phyloP scores from a whole-genome alignment of 2,888 invertebrate genomes.

The Allygus modestus region DNA sequence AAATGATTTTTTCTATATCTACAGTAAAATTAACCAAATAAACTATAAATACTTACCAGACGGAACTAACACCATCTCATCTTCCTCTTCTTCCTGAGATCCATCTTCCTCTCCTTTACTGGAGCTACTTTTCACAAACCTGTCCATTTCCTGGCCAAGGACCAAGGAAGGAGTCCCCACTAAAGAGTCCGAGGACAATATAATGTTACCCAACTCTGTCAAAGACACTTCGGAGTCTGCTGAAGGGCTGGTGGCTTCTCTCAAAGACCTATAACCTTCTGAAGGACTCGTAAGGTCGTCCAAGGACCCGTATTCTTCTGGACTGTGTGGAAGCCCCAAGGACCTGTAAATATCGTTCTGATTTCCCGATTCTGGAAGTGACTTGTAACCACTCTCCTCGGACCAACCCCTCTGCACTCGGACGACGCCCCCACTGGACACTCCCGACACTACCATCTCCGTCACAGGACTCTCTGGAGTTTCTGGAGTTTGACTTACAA shows the following conservation, averaged over 20 bases:
- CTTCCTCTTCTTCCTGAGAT: slow-evolving; percentile 57
- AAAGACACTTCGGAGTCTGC: slow-evolving; percentile 34
- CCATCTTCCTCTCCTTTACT: background rate
- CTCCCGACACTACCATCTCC: slow-evolving; percentile 56
- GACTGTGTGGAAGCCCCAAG: background rate
- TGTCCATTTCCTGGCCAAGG: background rate
- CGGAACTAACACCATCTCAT: slow-evolving; percentile 63
- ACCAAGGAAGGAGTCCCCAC: slow-evolving; percentile 26
- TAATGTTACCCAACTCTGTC: slow-evolving; percentile 7
- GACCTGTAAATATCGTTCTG: background rate
- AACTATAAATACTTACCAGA: slow-evolving; percentile 60
- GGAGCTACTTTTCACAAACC: background rate
- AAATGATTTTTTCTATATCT: too few relatives aligned
- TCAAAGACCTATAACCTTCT: background rate
- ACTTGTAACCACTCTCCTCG: slow-evolving; percentile 64
- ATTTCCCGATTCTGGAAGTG: background rate
- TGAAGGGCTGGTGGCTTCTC: slow-evolving; percentile 29
- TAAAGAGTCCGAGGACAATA: background rate
- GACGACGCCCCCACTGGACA: slow-evolving; percentile 63
- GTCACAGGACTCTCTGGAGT: slow-evolving; percentile 21
- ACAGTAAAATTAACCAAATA: too few relatives aligned
- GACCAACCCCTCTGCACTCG: slow-evolving; percentile 66
- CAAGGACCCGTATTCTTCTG: background rate
- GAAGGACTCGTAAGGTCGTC: background rate
- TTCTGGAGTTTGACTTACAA: background rate